Conservation (phyloP, 2,113 vertebrate species). For the Arothron firmamentum region DNA sequence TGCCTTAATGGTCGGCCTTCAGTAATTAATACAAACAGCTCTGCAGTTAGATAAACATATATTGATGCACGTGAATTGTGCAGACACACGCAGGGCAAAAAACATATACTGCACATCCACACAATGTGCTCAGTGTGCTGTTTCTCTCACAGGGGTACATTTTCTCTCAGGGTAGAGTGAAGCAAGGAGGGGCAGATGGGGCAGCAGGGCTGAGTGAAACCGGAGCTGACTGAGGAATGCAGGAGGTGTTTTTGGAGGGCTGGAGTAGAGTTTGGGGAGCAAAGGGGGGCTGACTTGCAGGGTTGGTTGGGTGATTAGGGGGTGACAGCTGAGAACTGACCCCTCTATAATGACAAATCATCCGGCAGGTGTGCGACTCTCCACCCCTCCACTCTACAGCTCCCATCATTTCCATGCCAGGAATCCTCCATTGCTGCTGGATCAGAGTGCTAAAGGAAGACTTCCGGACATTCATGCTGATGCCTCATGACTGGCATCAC, state of each 20-base stretch:
- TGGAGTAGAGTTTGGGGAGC: conserved; percentile 59
- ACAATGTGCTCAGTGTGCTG: conserved; percentile 60
- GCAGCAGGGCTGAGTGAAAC: conserved; percentile 75
- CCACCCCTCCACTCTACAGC: conserved; percentile 18
- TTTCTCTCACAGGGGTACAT: conserved; percentile 59
- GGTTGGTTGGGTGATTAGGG: conserved; percentile 78
- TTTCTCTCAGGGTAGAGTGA: conserved; percentile 60
- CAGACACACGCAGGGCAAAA: conserved; percentile 22
- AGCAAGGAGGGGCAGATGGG: conserved; percentile 65
- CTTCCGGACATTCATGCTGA: conserved; percentile 68
- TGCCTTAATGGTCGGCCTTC: background rate
- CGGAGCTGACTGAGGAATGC: conserved; percentile 72
- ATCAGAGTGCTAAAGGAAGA: conserved; percentile 70
- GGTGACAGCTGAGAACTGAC: conserved; percentile 82
- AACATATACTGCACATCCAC: conserved; percentile 36
- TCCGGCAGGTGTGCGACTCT: conserved; percentile 77
- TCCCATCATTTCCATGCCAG: conserved; percentile 61
- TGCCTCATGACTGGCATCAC: conserved; percentile 43
- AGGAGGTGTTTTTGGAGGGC: conserved; percentile 62
- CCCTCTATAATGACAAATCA: conserved; percentile 83
- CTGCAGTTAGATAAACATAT: conserved; percentile 53
- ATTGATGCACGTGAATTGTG: conserved; percentile 29
- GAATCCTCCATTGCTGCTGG: conserved; percentile 64
- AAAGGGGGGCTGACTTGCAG: conserved; percentile 53
- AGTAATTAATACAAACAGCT: conserved; percentile 36